A percentile compares a stretch with the other conserved stretches of the same genome.
Evolutionary conservation across 92 coral and sea anemone genomes (phyloP).

Genomic region (Phenganax stokvisi): DNA sequence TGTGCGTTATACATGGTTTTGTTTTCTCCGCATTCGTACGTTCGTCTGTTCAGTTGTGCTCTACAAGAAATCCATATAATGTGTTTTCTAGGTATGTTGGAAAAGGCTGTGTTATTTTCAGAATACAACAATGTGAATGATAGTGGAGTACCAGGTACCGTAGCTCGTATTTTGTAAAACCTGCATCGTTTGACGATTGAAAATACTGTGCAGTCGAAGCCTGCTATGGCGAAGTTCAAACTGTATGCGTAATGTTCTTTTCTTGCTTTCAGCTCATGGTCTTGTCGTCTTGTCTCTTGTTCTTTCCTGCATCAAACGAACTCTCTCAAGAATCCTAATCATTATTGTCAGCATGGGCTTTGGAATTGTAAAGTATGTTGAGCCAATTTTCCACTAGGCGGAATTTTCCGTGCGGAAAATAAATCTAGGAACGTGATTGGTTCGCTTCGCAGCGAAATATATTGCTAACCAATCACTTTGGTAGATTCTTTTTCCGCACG

Average conservation of each 20-base stretch:
- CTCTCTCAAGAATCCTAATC: conserved; percentile 89
- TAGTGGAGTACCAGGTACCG: conserved; percentile 63
- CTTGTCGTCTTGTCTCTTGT: conserved; percentile 84
- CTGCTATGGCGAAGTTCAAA: not conserved
- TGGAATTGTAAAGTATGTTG: conserved; percentile 95
- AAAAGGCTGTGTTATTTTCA: conserved; percentile 85
- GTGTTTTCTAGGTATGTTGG: conserved; percentile 73
- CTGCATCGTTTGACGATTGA: no score
- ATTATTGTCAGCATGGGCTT: conserved; percentile 98
- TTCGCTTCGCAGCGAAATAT: no score
- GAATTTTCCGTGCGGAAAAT: no score
- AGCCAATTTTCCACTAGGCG: not conserved
- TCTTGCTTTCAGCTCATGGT: conserved; percentile 15
- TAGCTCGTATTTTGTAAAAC: no score
- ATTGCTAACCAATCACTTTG: no score
- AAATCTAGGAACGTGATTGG: no score
- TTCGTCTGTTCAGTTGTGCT: no score
- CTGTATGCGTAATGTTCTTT: not conserved
- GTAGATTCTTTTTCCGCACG: no score
- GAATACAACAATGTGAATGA: conserved; percentile 72
- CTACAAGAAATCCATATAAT: no score
- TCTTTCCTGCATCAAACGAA: conserved; percentile 82
- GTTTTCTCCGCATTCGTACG: no score
- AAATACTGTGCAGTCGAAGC: not conserved
- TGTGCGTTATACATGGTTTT: no score